Base-by-base conservation (phyloP, 2,797 vertebrate genomes). In the Varecia variegata region DNA sequence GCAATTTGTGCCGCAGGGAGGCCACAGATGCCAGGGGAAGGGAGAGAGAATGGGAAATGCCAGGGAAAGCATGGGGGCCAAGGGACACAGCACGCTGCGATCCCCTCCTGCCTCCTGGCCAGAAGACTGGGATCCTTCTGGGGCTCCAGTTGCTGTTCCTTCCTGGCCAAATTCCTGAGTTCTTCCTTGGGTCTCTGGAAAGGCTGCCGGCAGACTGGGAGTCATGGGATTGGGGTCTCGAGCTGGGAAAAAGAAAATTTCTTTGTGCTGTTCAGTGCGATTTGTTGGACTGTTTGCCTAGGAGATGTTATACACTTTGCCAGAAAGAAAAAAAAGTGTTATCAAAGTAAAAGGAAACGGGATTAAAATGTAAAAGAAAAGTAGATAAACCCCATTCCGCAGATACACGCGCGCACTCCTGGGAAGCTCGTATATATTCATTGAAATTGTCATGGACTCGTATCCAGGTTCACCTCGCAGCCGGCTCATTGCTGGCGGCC, bases 111-210 rank as follows among this genome's bases (percentile, higher is more conserved):
- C 27, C 32, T 79, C 25, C 43, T 0, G 11, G 30, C 7, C 6
- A 0, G 3, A 2, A 2, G 58, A 11, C 14, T 68, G 4, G 3
- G 35, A 47, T 68, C 32, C 47, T 56, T 65, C 79, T 47, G 2
- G 17, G 35, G 71, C 27, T 85, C 3, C 0, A 0, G 2, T 20
- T 67, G 47, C 60, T 47, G 0, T 83, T 62, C 60, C 25, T 70
- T 71, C 30, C n/a, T 17, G 21, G 32, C 10, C 4, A 0, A 5
- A 71, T 32, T 52, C 85, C 23, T 35, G 21, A 23, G 5, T 60
- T 65, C n/a, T 35, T 71, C 32, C 86, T 18, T 60, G 13, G 32
- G 17, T 9, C 47, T 40, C 10, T 4, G 1, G 10, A 83, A 82
- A 88, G 27, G 18, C 35, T 1, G 1, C 2, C 3, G 3, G 23